phyloP scores from a whole-genome alignment of 1,140 invertebrate species.

The Paralvinella palmiformis region DNA sequence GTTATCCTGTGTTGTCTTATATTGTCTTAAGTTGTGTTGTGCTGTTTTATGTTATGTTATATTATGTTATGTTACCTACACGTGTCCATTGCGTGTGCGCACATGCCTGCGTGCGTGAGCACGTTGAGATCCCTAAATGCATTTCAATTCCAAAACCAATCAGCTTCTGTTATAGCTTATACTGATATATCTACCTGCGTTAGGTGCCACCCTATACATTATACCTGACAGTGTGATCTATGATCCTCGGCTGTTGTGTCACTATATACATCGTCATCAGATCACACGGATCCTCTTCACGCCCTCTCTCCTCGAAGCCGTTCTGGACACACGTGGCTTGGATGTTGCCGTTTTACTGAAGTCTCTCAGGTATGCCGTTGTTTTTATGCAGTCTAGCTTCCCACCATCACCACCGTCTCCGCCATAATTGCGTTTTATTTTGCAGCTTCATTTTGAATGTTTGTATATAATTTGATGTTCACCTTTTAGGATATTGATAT shows the following conservation, averaged over 20 bases:
- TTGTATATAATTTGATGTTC: not conserved
- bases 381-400: not conserved
- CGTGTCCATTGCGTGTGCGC: no score
- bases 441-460: not conserved
- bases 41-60: no score
- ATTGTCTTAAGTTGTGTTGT: no score
- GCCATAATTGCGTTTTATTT: no score
- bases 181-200: no score
- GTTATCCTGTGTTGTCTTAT: no score
- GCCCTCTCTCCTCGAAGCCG: constrained; percentile 49
- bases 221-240: constrained; percentile 51
- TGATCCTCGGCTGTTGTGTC: constrained; percentile 44
- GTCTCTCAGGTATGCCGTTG: constrained; percentile 30
- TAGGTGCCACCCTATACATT: constrained; percentile 45
- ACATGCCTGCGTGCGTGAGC: no score
- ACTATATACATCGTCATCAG: constrained; percentile 38
- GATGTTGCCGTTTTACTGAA: constrained; percentile 18
- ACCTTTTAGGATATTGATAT: constrained; percentile 44
- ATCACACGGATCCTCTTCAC: constrained; percentile 53
- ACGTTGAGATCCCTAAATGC: no score
- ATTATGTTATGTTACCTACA: no score
- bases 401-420: not conserved
- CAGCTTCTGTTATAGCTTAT: not conserved
- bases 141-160: not conserved
- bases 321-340: constrained; percentile 35